Evolutionary conservation across 53 echinoderm and acorn worm species (phyloP).

Genomic region (Echinometra lucunter): DNA sequence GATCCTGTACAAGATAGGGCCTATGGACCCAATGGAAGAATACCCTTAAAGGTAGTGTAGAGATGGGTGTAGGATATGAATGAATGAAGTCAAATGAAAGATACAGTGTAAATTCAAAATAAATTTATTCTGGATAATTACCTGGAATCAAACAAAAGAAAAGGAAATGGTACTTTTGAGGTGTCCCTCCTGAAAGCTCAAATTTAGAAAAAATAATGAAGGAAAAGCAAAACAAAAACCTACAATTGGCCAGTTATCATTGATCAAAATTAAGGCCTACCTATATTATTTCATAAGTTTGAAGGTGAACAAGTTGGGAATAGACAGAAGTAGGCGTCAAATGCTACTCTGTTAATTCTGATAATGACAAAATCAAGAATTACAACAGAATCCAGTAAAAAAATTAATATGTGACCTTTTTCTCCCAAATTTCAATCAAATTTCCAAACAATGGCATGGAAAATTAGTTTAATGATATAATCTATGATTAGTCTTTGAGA

Average conservation of each 20-base stretch:
- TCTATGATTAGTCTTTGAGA: too few relatives aligned
- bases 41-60: not conserved
- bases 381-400: not conserved
- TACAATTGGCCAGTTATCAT: too few relatives aligned
- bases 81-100: not conserved
- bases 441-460: too few relatives aligned
- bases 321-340: too few relatives aligned
- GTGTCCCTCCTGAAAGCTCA: not conserved
- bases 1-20: slow-evolving; percentile 25
- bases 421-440: too few relatives aligned
- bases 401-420: too few relatives aligned
- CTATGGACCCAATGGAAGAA: not conserved
- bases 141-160: not conserved
- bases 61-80: not conserved
- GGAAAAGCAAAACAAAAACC: too few relatives aligned
- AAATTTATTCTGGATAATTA: not conserved
- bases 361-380: not conserved
- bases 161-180: not conserved
- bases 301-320: too few relatives aligned
- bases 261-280: too few relatives aligned
- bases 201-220: not conserved
- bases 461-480: too few relatives aligned
- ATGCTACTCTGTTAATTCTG: not conserved
- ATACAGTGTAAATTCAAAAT: not conserved
- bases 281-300: too few relatives aligned